Evolutionary conservation across 1,140 invertebrate genomes (phyloP), one percentile per base, ranked within the genome.

Genomic region (Lordiphosa stackelbergi): DNA sequence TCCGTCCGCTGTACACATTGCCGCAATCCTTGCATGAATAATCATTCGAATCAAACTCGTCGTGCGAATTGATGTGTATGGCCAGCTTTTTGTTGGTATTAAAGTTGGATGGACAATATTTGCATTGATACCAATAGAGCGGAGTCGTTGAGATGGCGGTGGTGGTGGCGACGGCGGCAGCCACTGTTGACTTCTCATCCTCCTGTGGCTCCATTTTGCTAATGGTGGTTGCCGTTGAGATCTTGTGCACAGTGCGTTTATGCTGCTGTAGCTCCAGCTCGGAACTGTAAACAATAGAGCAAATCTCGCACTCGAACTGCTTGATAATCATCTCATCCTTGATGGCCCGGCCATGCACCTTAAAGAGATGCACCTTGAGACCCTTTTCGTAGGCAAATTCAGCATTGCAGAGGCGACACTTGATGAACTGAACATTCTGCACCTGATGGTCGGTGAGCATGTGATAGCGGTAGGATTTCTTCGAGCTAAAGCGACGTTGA

Each of bases 1-100:
- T 88, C 16, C 87, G 70, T 7, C 85, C 85, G 36, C 85, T 87
- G 38, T 88, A 88, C 8, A 88, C 85, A 48, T 88, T 88, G 41
- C 87, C 87, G 56, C 87, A 88, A 19, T 88, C 87, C 59, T 88
- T 88, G 66, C 87, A 88, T 10, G 87, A 87, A 51, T 88, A 88
- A 46, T 88, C 87, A 22, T 79, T 87, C 5, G 81, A 86, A 42
- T 88, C 86, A 16, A 88, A 86, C 65, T 88, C 87, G 45, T 86
- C 77, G 43, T 88, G 87, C 12, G 84, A 87, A 28, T 88, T 88
- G 5, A 88, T 88, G 61, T 88, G 87, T 7, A 88, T 88, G 42
- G 87, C 87, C 48, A 88, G 66, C 47, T 88, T 88, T 43, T 88
- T 88, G 51, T 86, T 86, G 13, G 86, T 86, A 43, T 88, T 85